These are phyloP conservation scores for Cataglyphis rosenhaueri DNA, from an alignment of 2,888 invertebrate genomes.

Conservation along the genomic window DNA sequence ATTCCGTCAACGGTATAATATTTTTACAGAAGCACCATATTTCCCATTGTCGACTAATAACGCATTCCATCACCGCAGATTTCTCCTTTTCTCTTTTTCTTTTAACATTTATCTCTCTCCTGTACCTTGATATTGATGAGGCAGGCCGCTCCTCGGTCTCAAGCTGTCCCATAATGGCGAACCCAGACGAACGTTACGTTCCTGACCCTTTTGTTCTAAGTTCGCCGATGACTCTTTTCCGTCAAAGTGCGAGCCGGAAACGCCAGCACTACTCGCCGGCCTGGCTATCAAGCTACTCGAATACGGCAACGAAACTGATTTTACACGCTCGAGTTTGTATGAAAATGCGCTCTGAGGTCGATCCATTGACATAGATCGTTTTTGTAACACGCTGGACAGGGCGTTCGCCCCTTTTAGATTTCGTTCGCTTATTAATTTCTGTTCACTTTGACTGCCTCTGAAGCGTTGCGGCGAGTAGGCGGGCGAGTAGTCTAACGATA, in stretches of 20 bases:
- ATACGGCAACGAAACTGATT: conserved; percentile 80
- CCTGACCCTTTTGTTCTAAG: conserved; percentile 74
- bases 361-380: conserved; percentile 72
- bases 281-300: conserved; percentile 73
- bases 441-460: conserved; percentile 73
- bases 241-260: conserved; percentile 69
- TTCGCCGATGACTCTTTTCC: conserved; percentile 69
- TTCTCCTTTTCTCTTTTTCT: background rate
- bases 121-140: conserved; percentile 84
- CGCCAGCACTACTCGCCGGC: conserved; percentile 70
- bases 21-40: conserved; percentile 48
- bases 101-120: conserved; percentile 77
- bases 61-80: conserved; percentile 46
- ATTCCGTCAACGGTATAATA: conserved; percentile 8
- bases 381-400: conserved; percentile 71
- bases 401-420: conserved; percentile 63
- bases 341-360: conserved; percentile 73
- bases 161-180: conserved; percentile 82
- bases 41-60: conserved; percentile 8
- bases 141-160: conserved; percentile 80
- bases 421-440: conserved; percentile 70
- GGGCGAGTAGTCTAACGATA: conserved; percentile 78
- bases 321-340: conserved; percentile 79
- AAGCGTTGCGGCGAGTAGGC: conserved; percentile 76
- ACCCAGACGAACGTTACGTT: conserved; percentile 76